These are phyloP conservation scores for Cepaea hortensis DNA, from an alignment of 2,888 invertebrate genomes.

Conservation along the genomic window DNA sequence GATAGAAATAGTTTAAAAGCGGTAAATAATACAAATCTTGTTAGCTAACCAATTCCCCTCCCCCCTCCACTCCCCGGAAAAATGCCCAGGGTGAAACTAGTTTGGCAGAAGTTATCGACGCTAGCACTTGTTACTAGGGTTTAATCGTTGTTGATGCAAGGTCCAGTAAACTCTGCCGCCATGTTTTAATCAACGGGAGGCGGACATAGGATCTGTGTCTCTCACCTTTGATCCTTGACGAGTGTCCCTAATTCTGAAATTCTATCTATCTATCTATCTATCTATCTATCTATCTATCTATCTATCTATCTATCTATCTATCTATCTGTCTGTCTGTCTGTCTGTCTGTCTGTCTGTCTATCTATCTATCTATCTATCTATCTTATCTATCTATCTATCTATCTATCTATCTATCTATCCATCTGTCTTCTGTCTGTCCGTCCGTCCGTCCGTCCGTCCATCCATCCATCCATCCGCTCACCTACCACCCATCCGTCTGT, in stretches of 20 bases:
- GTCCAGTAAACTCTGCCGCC: slow-evolving; percentile 35
- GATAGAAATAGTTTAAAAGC: slow-evolving; percentile 31
- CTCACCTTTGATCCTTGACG: neutral
- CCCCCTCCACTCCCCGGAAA: too few relatives aligned
- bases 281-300: neutral
- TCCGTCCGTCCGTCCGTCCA: too few relatives aligned
- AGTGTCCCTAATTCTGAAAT: neutral
- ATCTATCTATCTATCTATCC: neutral
- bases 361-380: neutral
- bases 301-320: neutral
- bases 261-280: neutral
- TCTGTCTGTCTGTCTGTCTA: neutral
- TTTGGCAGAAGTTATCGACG: slow-evolving; percentile 1
- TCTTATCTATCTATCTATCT: slow-evolving; percentile 22
- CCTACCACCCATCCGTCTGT: too few relatives aligned
- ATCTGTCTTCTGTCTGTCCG: too few relatives aligned
- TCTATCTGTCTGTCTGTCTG: neutral
- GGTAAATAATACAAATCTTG: slow-evolving; percentile 14
- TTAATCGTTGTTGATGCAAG: slow-evolving; percentile 42
- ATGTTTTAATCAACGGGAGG: slow-evolving; percentile 21
- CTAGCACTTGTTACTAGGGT: neutral
- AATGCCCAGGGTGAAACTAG: neutral
- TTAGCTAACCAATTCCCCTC: neutral
- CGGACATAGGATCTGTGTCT: neutral
- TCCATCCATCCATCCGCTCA: too few relatives aligned